Evolutionary conservation across 2,113 vertebrate species (phyloP).

Genomic region (Castor canadensis): DNA sequence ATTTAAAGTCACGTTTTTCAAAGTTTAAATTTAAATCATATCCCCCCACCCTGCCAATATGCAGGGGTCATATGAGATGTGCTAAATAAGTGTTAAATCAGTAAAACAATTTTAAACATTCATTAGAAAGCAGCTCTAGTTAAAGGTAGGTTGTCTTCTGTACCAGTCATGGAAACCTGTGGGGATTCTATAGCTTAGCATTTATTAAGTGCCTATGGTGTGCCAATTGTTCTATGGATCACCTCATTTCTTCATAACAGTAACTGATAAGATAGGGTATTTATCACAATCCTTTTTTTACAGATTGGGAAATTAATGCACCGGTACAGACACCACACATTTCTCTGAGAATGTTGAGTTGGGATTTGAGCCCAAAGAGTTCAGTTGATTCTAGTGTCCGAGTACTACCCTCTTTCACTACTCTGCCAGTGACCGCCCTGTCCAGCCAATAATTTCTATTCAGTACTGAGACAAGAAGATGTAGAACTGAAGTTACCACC

Average conservation of each 20-base stretch:
- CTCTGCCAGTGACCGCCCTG: background rate
- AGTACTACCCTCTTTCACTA: background rate
- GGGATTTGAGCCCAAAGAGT: background rate
- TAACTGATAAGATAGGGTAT: background rate
- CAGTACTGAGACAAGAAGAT: background rate
- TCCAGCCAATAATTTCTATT: background rate
- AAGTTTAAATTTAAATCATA: constrained; percentile 39
- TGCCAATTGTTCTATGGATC: background rate
- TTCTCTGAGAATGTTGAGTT: background rate
- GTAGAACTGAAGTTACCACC: background rate
- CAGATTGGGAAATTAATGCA: background rate
- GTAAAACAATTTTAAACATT: constrained; percentile 2
- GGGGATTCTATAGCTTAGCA: background rate
- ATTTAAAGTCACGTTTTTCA: constrained; percentile 26
- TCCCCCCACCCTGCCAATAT: too few relatives aligned
- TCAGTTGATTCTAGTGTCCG: background rate
- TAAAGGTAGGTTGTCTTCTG: background rate
- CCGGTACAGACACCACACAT: background rate
- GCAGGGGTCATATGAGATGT: background rate
- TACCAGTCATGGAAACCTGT: background rate
- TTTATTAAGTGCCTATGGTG: background rate
- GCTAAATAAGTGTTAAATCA: constrained; percentile 2
- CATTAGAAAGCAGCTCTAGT: background rate
- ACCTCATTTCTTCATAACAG: background rate
- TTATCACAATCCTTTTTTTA: background rate